Evolutionary conservation across 2,888 invertebrate genomes (phyloP).

Genomic region (Drosophila paranaensis): DNA sequence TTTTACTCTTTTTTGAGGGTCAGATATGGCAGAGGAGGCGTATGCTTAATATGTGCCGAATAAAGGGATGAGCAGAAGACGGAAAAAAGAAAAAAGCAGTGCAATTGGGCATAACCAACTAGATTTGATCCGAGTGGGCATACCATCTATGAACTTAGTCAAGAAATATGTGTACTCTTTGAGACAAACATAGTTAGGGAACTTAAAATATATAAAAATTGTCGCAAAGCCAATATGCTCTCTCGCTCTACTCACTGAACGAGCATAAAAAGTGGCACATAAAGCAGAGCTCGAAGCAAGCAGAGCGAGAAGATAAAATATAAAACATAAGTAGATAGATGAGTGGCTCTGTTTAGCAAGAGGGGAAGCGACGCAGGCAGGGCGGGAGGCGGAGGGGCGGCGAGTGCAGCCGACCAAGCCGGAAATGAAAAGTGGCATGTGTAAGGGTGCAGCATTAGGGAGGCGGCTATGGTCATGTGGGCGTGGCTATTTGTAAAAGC

Average conservation of each 20-base stretch:
- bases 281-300: slow-evolving; percentile 23
- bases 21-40: slow-evolving; percentile 29
- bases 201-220: too few species aligned
- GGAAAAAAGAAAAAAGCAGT: too few species aligned
- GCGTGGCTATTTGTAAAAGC: slow-evolving; percentile 70
- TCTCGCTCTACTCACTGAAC: not conserved
- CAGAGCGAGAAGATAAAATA: slow-evolving; percentile 57
- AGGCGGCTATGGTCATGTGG: slow-evolving; percentile 41
- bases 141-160: too few species aligned
- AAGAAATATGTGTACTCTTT: not conserved
- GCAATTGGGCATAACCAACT: not conserved
- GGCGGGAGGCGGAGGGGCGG: not conserved
- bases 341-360: slow-evolving; percentile 49
- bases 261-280: slow-evolving; percentile 15
- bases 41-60: slow-evolving; percentile 51
- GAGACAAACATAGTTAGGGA: too few species aligned
- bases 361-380: not conserved
- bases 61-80: not conserved
- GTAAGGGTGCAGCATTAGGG: slow-evolving; percentile 35
- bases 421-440: slow-evolving; percentile 73
- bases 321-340: slow-evolving; percentile 71
- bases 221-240: not conserved
- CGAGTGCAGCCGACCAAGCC: slow-evolving; percentile 42
- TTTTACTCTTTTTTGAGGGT: not conserved
- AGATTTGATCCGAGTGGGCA: not conserved